Evolutionary conservation across 1,140 invertebrate genomes (phyloP).

Genomic region (Drosophila baimaii): DNA sequence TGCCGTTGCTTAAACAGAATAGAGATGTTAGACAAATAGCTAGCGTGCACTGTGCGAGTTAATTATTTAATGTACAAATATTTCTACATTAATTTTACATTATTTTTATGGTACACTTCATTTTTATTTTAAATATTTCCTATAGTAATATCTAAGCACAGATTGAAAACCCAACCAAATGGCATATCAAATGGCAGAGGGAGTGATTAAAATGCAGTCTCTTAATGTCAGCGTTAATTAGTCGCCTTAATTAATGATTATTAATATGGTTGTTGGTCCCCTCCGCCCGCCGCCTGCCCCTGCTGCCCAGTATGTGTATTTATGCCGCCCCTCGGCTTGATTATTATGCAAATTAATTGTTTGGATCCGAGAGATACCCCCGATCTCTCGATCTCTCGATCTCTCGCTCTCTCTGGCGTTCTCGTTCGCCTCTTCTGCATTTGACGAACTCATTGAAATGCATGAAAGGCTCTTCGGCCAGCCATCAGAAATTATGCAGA

Average conservation of each 20-base stretch:
- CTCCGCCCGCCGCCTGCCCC: background rate
- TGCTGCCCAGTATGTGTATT: background rate
- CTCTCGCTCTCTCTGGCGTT: background rate
- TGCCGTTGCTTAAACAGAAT: slow-evolving; percentile 47
- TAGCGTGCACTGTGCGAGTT: slow-evolving; percentile 12
- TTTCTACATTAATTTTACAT: background rate
- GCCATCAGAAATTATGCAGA: slow-evolving; percentile 11
- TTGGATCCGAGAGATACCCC: slow-evolving; percentile 40
- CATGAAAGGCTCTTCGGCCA: slow-evolving; percentile 53
- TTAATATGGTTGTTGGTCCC: slow-evolving; percentile 76
- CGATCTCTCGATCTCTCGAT: slow-evolving; percentile 8
- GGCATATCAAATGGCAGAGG: slow-evolving; percentile 15
- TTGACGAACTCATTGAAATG: slow-evolving; percentile 82
- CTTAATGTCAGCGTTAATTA: slow-evolving; percentile 83
- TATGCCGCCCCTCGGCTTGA: slow-evolving; percentile 42
- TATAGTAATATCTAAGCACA: background rate
- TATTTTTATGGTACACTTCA: background rate
- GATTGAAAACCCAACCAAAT: slow-evolving; percentile 32
- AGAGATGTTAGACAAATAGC: slow-evolving; percentile 56
- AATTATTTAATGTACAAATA: slow-evolving; percentile 1
- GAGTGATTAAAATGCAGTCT: slow-evolving; percentile 76
- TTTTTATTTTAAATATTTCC: slow-evolving; percentile 1
- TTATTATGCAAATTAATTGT: slow-evolving; percentile 82
- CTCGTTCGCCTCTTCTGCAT: slow-evolving; percentile 39
- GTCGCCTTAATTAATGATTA: slow-evolving; percentile 81